phyloP scores from a whole-genome alignment of 2,797 vertebrate species.

The Eidolon dupreanum region DNA sequence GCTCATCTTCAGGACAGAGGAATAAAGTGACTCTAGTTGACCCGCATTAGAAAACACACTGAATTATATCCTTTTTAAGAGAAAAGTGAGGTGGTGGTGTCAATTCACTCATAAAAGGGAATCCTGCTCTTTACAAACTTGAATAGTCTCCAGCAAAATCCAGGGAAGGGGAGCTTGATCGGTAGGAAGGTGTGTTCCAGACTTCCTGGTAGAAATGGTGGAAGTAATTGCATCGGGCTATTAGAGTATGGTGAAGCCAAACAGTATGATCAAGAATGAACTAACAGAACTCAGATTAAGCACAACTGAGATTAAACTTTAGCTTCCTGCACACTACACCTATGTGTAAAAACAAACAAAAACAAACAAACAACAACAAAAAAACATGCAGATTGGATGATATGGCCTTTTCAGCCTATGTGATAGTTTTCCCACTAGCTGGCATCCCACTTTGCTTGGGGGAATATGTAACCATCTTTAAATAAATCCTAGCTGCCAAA shows the following conservation, averaged over 20 bases:
- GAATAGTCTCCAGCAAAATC: neutral
- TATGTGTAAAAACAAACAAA: neutral
- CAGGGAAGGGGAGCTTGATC: neutral
- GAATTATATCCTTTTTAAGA: neutral
- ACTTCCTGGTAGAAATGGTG: neutral
- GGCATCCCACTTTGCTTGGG: neutral
- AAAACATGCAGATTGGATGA: neutral
- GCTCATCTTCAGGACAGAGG: neutral
- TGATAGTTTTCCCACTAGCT: neutral
- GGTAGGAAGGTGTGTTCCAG: neutral
- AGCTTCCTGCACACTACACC: neutral
- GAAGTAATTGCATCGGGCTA: neutral
- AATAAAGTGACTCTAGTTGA: neutral
- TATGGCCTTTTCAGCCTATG: neutral
- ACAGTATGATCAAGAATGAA: neutral
- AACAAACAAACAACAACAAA: neutral
- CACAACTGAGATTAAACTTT: neutral
- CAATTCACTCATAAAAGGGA: neutral
- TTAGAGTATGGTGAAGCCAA: neutral
- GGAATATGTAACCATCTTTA: slow-evolving; percentile 13
- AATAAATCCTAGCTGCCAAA: neutral
- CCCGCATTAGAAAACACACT: neutral
- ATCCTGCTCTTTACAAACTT: neutral
- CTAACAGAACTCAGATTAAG: neutral
- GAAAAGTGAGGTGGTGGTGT: neutral